Evolutionary conservation across 2,113 vertebrate species (phyloP), one percentile per base, ranked within the genome.

Genomic region (Ammodytes dubius): DNA sequence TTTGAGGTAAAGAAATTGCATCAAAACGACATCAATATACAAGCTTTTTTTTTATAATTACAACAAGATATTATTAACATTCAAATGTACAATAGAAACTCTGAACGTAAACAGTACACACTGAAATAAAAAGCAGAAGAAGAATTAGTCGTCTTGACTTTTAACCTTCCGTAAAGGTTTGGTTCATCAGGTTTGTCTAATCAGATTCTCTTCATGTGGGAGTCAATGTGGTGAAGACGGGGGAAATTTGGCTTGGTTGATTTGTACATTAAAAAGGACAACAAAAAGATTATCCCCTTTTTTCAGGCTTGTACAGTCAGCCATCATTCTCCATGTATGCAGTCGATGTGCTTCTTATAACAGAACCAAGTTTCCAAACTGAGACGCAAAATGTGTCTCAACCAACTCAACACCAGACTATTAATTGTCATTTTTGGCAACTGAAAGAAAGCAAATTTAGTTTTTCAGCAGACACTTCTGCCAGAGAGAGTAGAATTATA

Each of bases 1-100:
- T 93, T 80, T 95, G 95, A 95, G 95, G 94, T 97, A 97, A 97
- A 96, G 92, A 96, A 88, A 15, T 85, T 90, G 92, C 90, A 90
- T 94, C 93, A 94, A 94, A 94, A 93, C 85, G 68, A 92, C 92
- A 93, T 91, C 88, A 94, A 95, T 94, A 87, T 96, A 96, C 93
- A 96, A 89, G 91, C 93, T 94, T 93, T 93, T 94, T 93, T 93
- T 88, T 96, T 82, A 86, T 83, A 85, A 92, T 90, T 87, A 86
- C 83, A 91, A 92, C 78, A 79, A 88, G 85, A 87, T 89, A 87
- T 90, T 89, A 85, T 89, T 79, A 83, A 91, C 93, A 93, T 79
- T 86, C 84, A 91, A 88, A 91, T 88, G 79, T 92, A 92, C 90
- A 93, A 76, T 85, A 56, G 60, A 74, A 75, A 53, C 76, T 87